A percentile compares a stretch with the other conserved stretches of the same genome.
Conservation (phyloP, 2,113 vertebrate species). For the Phocoena sinus region DNA sequence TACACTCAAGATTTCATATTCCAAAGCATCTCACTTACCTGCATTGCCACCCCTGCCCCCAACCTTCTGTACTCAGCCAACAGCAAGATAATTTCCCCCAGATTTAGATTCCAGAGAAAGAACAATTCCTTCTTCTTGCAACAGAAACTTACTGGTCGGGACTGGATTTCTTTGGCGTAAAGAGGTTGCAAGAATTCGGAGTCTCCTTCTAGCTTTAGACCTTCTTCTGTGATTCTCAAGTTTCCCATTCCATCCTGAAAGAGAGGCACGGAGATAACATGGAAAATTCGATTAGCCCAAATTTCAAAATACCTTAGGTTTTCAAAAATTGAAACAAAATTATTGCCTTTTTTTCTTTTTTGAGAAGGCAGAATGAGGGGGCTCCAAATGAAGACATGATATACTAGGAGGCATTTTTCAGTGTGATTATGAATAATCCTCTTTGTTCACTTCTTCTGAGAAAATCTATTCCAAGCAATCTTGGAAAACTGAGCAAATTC, state of each 20-base stretch:
- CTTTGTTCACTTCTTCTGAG: constrained; percentile 50
- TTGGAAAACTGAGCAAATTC: neutral
- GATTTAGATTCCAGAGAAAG: neutral
- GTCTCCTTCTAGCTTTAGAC: constrained; percentile 96
- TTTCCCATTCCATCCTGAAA: constrained; percentile 98
- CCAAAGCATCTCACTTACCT: neutral
- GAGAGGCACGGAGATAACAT: constrained; percentile 63
- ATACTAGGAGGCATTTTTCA: constrained; percentile 62
- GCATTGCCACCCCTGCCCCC: no score
- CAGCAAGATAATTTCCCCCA: neutral
- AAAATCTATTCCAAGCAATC: constrained; percentile 50
- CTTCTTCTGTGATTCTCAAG: constrained; percentile 97
- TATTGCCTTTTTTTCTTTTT: neutral
- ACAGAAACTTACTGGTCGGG: constrained; percentile 91
- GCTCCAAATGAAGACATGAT: constrained; percentile 32
- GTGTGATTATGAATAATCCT: constrained; percentile 64
- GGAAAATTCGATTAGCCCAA: constrained; percentile 63
- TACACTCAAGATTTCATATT: neutral
- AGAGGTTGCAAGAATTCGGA: constrained; percentile 99
- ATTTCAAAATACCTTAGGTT: constrained; percentile 64
- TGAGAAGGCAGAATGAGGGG: neutral
- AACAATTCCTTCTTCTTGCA: neutral
- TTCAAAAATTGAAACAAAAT: constrained; percentile 55
- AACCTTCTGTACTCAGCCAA: neutral
- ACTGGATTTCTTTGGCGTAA: constrained; percentile 99